A percentile compares a stretch with the other conserved stretches of the same genome.
Conservation (phyloP, 1,140 invertebrate species). For the Geopemphigus sp. region DNA sequence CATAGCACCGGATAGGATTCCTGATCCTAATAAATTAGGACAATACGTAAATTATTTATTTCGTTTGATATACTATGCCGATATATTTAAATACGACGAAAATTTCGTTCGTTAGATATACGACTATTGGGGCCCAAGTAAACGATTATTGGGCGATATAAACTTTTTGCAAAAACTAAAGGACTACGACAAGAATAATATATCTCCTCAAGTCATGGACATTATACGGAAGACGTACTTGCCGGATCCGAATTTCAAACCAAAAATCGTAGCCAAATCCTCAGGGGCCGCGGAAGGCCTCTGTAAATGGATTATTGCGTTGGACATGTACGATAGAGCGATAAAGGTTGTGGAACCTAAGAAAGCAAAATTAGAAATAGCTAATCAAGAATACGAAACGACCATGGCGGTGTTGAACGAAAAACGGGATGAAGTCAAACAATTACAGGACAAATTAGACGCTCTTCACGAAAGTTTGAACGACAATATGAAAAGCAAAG, state of each 20-base stretch:
- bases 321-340: conserved; percentile 88
- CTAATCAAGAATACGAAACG: conserved; percentile 72
- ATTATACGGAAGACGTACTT: conserved; percentile 83
- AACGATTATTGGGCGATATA: conserved; percentile 85
- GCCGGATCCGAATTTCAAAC: conserved; percentile 81
- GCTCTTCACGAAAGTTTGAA: conserved; percentile 69
- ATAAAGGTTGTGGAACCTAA: conserved; percentile 82
- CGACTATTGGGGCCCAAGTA: conserved; percentile 92
- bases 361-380: conserved; percentile 74
- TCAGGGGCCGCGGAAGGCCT: conserved; percentile 85
- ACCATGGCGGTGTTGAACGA: conserved; percentile 78
- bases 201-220: conserved; percentile 73
- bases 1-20: conserved; percentile 77
- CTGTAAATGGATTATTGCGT: conserved; percentile 90
- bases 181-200: conserved; percentile 91
- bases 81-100: background rate
- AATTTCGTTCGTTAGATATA: conserved; percentile 56
- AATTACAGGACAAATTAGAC: conserved; percentile 75
- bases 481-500: conserved; percentile 68
- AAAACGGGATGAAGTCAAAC: conserved; percentile 72
- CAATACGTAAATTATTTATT: conserved; percentile 61
- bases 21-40: conserved; percentile 71
- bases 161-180: conserved; percentile 78
- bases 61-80: too few relatives aligned
- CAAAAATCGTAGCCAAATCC: conserved; percentile 82